These are phyloP conservation scores for Atrichornis clamosus DNA, from an alignment of 2,113 vertebrate genomes.

Conservation along the genomic window DNA sequence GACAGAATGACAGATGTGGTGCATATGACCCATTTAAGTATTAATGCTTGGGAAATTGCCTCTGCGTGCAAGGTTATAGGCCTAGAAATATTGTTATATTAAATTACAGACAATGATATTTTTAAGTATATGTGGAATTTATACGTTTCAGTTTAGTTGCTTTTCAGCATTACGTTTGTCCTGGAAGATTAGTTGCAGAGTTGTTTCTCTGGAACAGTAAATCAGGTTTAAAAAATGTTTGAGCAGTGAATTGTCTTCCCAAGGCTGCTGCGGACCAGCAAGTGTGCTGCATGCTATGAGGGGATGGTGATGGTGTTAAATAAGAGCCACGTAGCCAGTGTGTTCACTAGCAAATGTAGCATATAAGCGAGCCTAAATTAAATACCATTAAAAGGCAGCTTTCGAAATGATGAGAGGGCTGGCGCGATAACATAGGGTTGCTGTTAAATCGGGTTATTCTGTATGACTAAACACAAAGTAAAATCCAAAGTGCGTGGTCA, in stretches of 20 bases:
- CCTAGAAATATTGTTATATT: conserved; percentile 79
- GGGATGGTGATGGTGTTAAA: background rate
- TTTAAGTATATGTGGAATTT: conserved; percentile 76
- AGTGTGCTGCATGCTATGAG: background rate
- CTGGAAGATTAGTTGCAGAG: conserved; percentile 72
- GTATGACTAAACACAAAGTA: background rate
- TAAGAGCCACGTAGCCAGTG: background rate
- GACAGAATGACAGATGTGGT: conserved; percentile 90
- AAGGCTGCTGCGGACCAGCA: background rate
- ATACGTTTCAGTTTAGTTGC: conserved; percentile 73
- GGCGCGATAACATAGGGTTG: accelerated
- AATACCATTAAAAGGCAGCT: conserved; percentile 45
- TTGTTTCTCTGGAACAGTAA: conserved; percentile 56
- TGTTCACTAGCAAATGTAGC: conserved; percentile 27
- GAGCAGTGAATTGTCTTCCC: conserved; percentile 44
- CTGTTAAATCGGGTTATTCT: background rate
- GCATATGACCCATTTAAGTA: conserved; percentile 86
- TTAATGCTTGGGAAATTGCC: conserved; percentile 82
- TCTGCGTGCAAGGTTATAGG: conserved; percentile 77
- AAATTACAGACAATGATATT: conserved; percentile 81
- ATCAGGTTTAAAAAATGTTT: conserved; percentile 63
- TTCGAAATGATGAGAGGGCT: background rate
- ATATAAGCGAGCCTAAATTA: conserved; percentile 29
- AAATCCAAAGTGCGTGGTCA: background rate
- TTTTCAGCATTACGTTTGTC: conserved; percentile 55